phyloP scores from a whole-genome alignment of 2,113 vertebrate species.

The Taxidea taxus region DNA sequence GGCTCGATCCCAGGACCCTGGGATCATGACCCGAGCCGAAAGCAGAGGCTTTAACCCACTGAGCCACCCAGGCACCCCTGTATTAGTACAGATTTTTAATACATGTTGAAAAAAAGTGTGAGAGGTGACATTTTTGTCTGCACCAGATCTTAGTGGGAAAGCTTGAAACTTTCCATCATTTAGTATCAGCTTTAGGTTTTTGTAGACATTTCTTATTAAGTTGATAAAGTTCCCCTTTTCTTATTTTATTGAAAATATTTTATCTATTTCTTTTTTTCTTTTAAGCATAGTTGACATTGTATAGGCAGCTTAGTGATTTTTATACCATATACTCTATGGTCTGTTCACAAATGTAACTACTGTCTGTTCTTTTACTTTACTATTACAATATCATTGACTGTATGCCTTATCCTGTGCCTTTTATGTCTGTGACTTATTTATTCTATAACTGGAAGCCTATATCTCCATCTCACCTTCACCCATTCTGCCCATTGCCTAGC shows the following conservation, averaged over 20 bases:
- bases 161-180: not conserved
- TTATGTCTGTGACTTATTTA: no score
- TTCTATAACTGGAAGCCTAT: not conserved
- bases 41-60: no score
- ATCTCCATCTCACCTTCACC: not conserved
- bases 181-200: not conserved
- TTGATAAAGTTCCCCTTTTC: not conserved
- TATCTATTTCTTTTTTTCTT: not conserved
- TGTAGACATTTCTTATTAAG: not conserved
- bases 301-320: not conserved
- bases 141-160: not conserved
- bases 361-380: not conserved
- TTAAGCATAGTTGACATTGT: not conserved
- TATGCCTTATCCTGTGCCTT: no score
- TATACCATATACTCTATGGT: not conserved
- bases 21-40: no score
- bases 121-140: not conserved
- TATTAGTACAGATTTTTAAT: not conserved
- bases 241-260: not conserved
- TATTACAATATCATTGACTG: not conserved
- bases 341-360: not conserved
- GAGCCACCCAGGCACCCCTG: no score
- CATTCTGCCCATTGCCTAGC: not conserved
- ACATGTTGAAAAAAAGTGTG: not conserved
- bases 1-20: no score